These are phyloP conservation scores for Tiliacea citrago DNA, from an alignment of 2,888 invertebrate genomes.

Conservation along the genomic window DNA sequence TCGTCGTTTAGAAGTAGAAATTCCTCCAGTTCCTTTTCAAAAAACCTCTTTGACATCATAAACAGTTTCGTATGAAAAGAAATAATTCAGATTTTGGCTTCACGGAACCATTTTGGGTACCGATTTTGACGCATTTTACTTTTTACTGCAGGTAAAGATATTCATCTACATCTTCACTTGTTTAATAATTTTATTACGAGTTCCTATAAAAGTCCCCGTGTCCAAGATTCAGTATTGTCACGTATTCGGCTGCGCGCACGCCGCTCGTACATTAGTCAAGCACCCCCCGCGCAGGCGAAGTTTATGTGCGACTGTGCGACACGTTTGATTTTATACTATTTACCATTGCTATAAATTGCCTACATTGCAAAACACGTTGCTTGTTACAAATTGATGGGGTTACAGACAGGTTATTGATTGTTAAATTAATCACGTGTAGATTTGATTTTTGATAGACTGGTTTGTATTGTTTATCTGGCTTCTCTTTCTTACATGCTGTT, in stretches of 20 bases:
- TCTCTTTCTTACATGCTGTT: too few relatives aligned
- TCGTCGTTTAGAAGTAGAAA: background rate
- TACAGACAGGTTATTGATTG: too few relatives aligned
- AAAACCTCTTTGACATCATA: background rate
- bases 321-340: conserved; percentile 77
- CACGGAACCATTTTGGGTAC: background rate
- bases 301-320: conserved; percentile 76
- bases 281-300: conserved; percentile 73
- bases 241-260: conserved; percentile 76
- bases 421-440: background rate
- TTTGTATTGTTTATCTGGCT: background rate
- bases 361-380: conserved; percentile 54
- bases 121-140: background rate
- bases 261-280: conserved; percentile 77
- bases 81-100: background rate
- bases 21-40: background rate
- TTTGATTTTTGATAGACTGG: background rate
- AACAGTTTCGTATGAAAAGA: background rate
- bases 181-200: conserved; percentile 10
- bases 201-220: conserved; percentile 32
- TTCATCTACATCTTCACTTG: background rate
- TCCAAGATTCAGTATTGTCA: conserved; percentile 71
- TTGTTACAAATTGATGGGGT: conserved; percentile 56
- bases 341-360: conserved; percentile 63
- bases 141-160: background rate